A percentile compares a stretch with the other conserved stretches of the same genome.
Conservation (phyloP, 2,113 vertebrate species). For the Eolophus roseicapilla region DNA sequence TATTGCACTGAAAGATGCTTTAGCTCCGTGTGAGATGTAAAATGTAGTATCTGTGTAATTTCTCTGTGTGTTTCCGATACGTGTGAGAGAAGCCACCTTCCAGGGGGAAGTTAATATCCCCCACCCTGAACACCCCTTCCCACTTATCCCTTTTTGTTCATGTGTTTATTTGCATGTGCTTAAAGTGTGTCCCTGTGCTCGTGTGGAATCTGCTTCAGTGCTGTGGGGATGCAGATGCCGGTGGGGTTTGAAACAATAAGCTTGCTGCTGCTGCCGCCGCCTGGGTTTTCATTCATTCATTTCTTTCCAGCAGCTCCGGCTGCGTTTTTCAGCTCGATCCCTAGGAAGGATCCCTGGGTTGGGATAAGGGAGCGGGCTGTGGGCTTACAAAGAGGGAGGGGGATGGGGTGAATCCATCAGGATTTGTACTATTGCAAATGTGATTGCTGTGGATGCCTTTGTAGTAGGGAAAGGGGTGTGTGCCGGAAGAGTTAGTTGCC, state of each 20-base stretch:
- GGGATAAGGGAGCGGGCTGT: slow-evolving; percentile 21
- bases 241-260: slow-evolving; percentile 62
- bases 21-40: slow-evolving; percentile 25
- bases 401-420: slow-evolving; percentile 64
- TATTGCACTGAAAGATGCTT: slow-evolving; percentile 53
- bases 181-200: neutral
- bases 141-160: slow-evolving; percentile 48
- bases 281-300: slow-evolving; percentile 69
- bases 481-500: slow-evolving; percentile 77
- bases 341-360: slow-evolving; percentile 53
- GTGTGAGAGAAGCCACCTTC: slow-evolving; percentile 50
- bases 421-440: slow-evolving; percentile 82
- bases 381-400: slow-evolving; percentile 42
- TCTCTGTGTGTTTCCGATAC: slow-evolving; percentile 28
- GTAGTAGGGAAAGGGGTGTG: slow-evolving; percentile 84
- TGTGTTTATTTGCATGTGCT: slow-evolving; percentile 45
- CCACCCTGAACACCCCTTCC: rapidly evolving
- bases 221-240: slow-evolving; percentile 24
- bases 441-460: slow-evolving; percentile 80
- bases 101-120: slow-evolving; percentile 13
- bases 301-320: slow-evolving; percentile 67
- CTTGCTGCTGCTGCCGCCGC: slow-evolving; percentile 34
- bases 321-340: slow-evolving; percentile 64
- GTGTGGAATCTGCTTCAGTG: neutral
- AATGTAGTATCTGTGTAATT: neutral